Conservation (phyloP, 2,888 invertebrate genomes). For the Oscheius sp. region DNA sequence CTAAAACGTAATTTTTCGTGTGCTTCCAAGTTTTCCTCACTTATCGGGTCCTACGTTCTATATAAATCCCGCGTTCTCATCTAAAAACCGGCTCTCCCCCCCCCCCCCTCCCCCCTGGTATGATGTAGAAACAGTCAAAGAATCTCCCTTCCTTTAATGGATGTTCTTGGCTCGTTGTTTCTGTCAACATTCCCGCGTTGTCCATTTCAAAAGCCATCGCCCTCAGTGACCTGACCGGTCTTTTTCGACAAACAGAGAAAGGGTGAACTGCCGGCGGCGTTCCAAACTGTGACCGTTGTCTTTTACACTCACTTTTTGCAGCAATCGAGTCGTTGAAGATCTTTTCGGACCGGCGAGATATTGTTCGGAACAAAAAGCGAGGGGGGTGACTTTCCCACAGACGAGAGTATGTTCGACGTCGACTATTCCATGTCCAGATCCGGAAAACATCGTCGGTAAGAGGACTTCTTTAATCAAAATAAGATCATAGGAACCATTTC, state of each 20-base stretch:
- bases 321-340: slow-evolving; percentile 18
- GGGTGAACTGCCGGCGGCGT: slow-evolving; percentile 17
- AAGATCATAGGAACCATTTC: slow-evolving; percentile 39
- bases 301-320: neutral
- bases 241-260: neutral
- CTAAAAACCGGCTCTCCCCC: neutral
- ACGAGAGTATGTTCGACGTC: slow-evolving; percentile 52
- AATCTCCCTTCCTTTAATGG: neutral
- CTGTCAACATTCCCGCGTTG: slow-evolving; percentile 1
- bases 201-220: neutral
- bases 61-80: neutral
- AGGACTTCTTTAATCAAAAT: neutral
- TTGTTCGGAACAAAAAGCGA: slow-evolving; percentile 34
- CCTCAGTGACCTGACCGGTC: slow-evolving; percentile 4
- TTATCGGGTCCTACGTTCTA: no score
- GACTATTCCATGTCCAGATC: slow-evolving; percentile 50
- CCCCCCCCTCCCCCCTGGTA: no score
- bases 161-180: neutral
- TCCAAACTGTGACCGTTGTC: neutral
- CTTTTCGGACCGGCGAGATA: slow-evolving; percentile 29
- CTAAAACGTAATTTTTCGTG: no score
- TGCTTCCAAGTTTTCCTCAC: no score
- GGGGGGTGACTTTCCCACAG: slow-evolving; percentile 40
- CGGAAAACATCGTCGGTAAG: slow-evolving; percentile 48
- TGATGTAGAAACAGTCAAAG: no score